Base-by-base conservation (phyloP, 2,113 vertebrate species). In the Esox niger region DNA sequence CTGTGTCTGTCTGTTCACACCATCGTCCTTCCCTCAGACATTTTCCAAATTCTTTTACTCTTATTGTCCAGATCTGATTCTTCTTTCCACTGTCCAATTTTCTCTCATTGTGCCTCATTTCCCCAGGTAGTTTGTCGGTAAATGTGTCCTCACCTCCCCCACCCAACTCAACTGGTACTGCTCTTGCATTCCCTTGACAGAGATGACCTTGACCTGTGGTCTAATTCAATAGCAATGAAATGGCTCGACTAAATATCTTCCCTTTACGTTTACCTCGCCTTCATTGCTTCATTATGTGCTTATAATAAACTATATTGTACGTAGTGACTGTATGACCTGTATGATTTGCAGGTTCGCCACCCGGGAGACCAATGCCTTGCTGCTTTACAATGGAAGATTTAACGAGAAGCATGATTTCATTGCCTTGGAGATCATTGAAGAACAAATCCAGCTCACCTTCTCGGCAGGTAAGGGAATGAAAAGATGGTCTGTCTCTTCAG, bases 351-450 rank as follows among this genome's bases (percentile, higher is more conserved):
- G 94, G 84, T 94, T 95, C 66, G 93, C 94, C 76, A 94, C 94
- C 0, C 88, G 83, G 75, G 92, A 93, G 82, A 86, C 77, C 1
- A 82, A 93, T 0, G 94, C 90, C 20, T 86, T 95, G 2, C 90
- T 95, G 27, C 76, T 95, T 23, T 95, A 95, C 79, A 95, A 95
- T 0, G 94, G 94, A 20, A 91, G 94, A 67, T 95, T 95, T 86
- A 95, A 95, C 0, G 94, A 94, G 78, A 91, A 90, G 33, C 94
- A 95, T 20, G 94, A 95, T 82, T 95, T 95, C 0, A 90, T 95
- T 59, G 93, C 93, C 0, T 84, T 95, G n/a, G 94, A 95, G 87
- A 92, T 95, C 58, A 88, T 93, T 27, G 82, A 89, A 1, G 92
- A 92, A 70, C 94, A 95, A 86, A 77, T 95, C 56, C 94, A 94